Evolutionary conservation across 2,888 invertebrate genomes (phyloP).

Genomic region (Abscondita cerata): DNA sequence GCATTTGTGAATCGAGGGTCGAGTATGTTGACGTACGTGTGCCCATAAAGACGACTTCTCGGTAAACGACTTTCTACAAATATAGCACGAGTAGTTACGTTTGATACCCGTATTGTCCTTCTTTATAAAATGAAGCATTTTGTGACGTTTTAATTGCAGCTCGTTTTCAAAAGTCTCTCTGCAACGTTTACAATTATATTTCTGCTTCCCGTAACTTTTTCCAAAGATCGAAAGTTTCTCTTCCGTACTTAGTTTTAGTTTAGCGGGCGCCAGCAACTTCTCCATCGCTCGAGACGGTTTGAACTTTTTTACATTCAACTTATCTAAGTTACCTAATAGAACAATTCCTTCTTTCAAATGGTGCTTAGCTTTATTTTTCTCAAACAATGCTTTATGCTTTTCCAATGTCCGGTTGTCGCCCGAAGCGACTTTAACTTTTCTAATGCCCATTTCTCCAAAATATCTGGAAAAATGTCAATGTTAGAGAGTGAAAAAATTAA

Average conservation of each 20-base stretch:
- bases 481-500: too few relatives aligned
- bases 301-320: background rate
- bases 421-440: background rate
- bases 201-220: constrained; percentile 3
- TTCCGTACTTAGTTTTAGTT: background rate
- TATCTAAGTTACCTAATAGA: constrained; percentile 7
- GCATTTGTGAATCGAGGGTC: background rate
- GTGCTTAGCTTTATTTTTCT: background rate
- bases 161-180: constrained; percentile 11
- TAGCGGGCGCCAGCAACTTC: background rate
- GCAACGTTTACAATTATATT: constrained; percentile 7
- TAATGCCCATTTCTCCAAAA: background rate
- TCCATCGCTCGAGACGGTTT: background rate
- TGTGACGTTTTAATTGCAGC: constrained; percentile 14
- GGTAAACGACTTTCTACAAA: constrained; percentile 9
- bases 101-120: background rate
- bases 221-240: constrained; percentile 1
- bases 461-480: background rate
- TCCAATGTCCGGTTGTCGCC: background rate
- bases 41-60: background rate
- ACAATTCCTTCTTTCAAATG: constrained; percentile 1
- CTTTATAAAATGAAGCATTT: constrained; percentile 16
- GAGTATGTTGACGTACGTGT: constrained; percentile 10
- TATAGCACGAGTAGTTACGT: background rate
- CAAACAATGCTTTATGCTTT: background rate